These are phyloP conservation scores for Drosophila nr. perissopoda DNA, from an alignment of 2,888 invertebrate genomes.

Conservation along the genomic window DNA sequence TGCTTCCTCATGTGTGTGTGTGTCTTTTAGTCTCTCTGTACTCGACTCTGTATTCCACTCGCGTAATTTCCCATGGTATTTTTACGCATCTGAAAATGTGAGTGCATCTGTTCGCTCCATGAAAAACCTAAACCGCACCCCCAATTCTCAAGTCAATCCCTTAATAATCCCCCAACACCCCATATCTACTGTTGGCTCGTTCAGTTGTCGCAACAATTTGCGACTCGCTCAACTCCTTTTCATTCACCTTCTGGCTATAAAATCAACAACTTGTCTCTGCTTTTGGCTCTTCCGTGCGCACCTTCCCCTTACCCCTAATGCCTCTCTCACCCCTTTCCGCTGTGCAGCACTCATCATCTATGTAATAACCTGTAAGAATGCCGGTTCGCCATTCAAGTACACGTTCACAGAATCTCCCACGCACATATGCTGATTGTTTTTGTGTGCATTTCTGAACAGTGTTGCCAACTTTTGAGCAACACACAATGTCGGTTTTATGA, in stretches of 20 bases:
- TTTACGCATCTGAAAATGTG: slow-evolving; percentile 64
- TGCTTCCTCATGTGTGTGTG: slow-evolving; percentile 7
- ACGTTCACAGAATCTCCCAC: slow-evolving; percentile 18
- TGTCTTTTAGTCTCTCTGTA: not conserved
- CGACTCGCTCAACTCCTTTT: slow-evolving; percentile 36
- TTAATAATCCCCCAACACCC: not conserved
- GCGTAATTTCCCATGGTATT: slow-evolving; percentile 77
- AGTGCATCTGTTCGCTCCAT: slow-evolving; percentile 60
- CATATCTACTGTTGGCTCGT: slow-evolving; percentile 34
- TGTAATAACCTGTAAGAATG: slow-evolving; percentile 37
- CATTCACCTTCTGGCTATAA: slow-evolving; percentile 49
- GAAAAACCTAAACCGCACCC: not conserved
- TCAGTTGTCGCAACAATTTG: slow-evolving; percentile 56
- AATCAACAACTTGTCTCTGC: slow-evolving; percentile 53
- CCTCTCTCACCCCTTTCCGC: not conserved
- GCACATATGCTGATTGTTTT: slow-evolving; percentile 50
- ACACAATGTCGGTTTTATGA: slow-evolving; percentile 1
- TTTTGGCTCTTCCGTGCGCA: slow-evolving; percentile 4
- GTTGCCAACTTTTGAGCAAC: slow-evolving; percentile 29
- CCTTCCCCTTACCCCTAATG: not conserved
- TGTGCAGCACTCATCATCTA: slow-evolving; percentile 28
- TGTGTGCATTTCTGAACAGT: slow-evolving; percentile 27
- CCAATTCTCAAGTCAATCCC: not conserved
- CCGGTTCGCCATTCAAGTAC: slow-evolving; percentile 3
- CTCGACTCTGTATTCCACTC: slow-evolving; percentile 68